Percentiles rank a stretch among this genome's conserved stretches.
phyloP scores from a whole-genome alignment of 1,140 invertebrate species.

The Cydia strobilella region DNA sequence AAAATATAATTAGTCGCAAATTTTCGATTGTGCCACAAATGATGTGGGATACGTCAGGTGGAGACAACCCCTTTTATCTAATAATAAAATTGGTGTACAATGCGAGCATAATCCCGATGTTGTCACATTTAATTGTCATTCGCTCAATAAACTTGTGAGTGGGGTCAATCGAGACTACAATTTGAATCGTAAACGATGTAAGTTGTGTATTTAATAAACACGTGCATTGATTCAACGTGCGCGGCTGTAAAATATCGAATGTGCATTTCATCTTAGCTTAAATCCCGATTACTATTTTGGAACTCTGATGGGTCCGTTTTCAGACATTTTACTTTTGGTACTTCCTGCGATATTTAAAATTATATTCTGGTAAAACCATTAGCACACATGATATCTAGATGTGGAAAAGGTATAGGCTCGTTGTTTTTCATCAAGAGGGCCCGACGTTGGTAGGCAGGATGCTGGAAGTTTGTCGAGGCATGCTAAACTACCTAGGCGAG shows the following conservation, averaged over 20 bases:
- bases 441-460: too few species aligned
- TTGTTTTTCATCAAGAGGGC: too few species aligned
- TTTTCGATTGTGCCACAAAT: background rate
- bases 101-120: slow-evolving; percentile 54
- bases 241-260: background rate
- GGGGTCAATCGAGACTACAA: slow-evolving; percentile 32
- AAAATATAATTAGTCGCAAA: background rate
- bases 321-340: too few species aligned
- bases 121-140: slow-evolving; percentile 65
- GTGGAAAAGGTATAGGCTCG: too few species aligned
- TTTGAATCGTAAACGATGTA: slow-evolving; percentile 22
- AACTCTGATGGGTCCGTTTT: too few species aligned
- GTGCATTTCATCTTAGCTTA: background rate
- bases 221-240: slow-evolving; percentile 3
- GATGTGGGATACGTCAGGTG: slow-evolving; percentile 61
- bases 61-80: slow-evolving; percentile 43
- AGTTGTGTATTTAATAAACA: background rate
- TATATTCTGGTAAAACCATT: too few species aligned
- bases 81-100: slow-evolving; percentile 52
- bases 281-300: too few species aligned
- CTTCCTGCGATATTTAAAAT: too few species aligned
- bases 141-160: slow-evolving; percentile 56
- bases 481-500: too few species aligned
- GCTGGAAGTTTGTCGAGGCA: too few species aligned
- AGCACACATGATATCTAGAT: too few species aligned